These are phyloP conservation scores for Cryptophagus acutangulus DNA, from an alignment of 2,888 invertebrate species.

Conservation along the genomic window DNA sequence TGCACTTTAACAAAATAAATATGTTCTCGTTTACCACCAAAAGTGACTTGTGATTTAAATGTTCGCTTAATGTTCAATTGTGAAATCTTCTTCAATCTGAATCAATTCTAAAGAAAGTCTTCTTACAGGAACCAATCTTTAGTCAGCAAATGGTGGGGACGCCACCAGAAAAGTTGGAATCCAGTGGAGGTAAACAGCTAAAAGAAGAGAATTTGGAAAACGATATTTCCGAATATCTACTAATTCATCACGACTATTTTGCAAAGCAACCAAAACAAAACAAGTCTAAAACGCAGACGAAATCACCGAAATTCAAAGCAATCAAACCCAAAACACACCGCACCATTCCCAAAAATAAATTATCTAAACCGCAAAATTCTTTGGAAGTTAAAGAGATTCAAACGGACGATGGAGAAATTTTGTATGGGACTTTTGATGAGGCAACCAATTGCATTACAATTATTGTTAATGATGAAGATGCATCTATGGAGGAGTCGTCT, in stretches of 20 bases:
- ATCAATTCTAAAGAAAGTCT: not conserved
- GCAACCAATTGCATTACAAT: slow-evolving; percentile 69
- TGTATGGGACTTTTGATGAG: slow-evolving; percentile 53
- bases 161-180: slow-evolving; percentile 80
- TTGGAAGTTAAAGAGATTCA: slow-evolving; percentile 1
- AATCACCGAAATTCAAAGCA: slow-evolving; percentile 26
- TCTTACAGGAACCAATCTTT: slow-evolving; percentile 45
- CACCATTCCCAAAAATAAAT: slow-evolving; percentile 1
- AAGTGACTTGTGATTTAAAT: slow-evolving; percentile 17
- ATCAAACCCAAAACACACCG: slow-evolving; percentile 26
- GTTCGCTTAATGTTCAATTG: slow-evolving; percentile 2
- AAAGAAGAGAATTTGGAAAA: slow-evolving; percentile 35
- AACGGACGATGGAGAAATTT: not conserved
- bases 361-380: not conserved
- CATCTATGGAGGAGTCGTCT: slow-evolving; percentile 34
- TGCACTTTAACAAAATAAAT: no score
- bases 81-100: no score
- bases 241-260: slow-evolving; percentile 43
- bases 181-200: slow-evolving; percentile 56
- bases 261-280: slow-evolving; percentile 33
- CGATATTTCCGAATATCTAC: slow-evolving; percentile 41
- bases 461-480: slow-evolving; percentile 59
- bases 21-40: no score
- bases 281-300: slow-evolving; percentile 11
- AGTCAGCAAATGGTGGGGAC: slow-evolving; percentile 73